phyloP scores from a whole-genome alignment of 92 coral and sea anemone species.

The Bergia puertoricense region DNA sequence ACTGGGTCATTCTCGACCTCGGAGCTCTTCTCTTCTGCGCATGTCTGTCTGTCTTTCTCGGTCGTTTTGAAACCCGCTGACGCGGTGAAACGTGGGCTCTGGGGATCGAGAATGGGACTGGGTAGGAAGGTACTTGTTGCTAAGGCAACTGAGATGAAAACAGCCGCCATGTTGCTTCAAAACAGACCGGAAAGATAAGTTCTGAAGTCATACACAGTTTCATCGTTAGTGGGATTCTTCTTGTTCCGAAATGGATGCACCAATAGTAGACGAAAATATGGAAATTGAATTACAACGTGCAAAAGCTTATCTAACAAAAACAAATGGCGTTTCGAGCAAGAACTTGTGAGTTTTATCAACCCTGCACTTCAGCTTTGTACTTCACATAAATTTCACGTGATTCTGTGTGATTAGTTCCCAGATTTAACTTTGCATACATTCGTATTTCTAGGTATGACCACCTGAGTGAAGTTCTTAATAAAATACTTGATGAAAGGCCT shows the following conservation, averaged over 20 bases:
- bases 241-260: conserved; percentile 3
- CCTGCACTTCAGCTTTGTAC: not conserved
- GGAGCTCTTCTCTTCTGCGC: too few species aligned
- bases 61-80: too few species aligned
- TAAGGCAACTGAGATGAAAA: conserved; percentile 18
- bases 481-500: conserved; percentile 90
- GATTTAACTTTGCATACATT: not conserved
- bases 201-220: not conserved
- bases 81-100: too few species aligned
- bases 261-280: conserved; percentile 42
- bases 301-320: conserved; percentile 72
- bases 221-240: not conserved
- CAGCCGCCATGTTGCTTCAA: conserved; percentile 27
- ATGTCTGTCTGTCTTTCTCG: too few species aligned
- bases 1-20: too few species aligned
- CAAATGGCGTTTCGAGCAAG: conserved; percentile 77
- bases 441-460: conserved; percentile 81
- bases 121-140: conserved; percentile 14
- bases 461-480: conserved; percentile 81
- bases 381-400: not conserved
- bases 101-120: not conserved
- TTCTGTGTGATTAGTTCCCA: too few species aligned
- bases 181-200: not conserved
- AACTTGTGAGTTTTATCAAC: conserved; percentile 72
- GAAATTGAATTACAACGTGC: conserved; percentile 78